Evolutionary conservation across 2,888 invertebrate genomes (phyloP).

Genomic region (Malachius bipustulatus): DNA sequence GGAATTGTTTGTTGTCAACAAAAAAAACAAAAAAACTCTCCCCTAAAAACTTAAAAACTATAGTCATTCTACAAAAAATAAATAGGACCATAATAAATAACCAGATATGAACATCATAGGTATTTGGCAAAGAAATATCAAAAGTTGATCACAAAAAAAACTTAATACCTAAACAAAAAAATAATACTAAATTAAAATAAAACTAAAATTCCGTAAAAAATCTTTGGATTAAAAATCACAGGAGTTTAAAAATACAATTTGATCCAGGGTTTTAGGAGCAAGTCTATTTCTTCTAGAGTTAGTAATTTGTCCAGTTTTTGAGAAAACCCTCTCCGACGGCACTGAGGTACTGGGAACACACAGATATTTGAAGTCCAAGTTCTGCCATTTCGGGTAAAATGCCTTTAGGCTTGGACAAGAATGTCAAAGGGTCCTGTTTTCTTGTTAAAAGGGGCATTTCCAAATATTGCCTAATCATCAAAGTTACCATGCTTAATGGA

Average conservation of each 20-base stretch:
- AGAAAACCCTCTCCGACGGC: conserved; percentile 16
- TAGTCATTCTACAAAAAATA: too few relatives aligned
- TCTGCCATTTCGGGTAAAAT: conserved; percentile 11
- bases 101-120: too few relatives aligned
- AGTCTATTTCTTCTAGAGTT: conserved; percentile 14
- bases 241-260: conserved; percentile 14
- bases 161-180: too few relatives aligned
- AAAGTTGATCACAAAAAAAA: too few relatives aligned
- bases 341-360: conserved; percentile 15
- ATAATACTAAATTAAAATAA: too few relatives aligned
- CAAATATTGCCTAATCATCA: conserved; percentile 6
- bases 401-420: conserved; percentile 5
- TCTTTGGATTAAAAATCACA: background rate
- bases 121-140: too few relatives aligned
- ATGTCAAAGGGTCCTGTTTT: conserved; percentile 4
- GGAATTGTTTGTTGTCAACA: too few relatives aligned
- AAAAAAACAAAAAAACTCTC: too few relatives aligned
- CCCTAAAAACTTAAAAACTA: too few relatives aligned
- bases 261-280: conserved; percentile 13
- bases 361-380: conserved; percentile 11
- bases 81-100: too few relatives aligned
- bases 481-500: background rate
- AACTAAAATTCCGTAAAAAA: too few relatives aligned
- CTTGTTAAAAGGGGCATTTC: conserved; percentile 6
- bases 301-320: conserved; percentile 14